phyloP scores from a whole-genome alignment of 2,797 vertebrate species.

The Merluccius polli region DNA sequence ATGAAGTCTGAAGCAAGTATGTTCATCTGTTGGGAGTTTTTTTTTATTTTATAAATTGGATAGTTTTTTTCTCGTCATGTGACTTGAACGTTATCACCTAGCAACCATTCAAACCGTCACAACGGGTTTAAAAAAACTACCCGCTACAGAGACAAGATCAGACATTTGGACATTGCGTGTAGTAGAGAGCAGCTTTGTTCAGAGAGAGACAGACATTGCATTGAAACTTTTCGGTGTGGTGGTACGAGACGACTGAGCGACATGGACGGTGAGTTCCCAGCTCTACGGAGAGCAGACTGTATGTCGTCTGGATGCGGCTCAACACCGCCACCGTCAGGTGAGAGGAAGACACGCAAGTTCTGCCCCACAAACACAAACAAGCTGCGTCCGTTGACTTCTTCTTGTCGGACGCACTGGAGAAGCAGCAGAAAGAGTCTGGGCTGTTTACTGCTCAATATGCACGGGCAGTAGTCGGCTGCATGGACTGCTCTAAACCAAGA shows the following conservation, averaged over 20 bases:
- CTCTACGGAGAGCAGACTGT: neutral
- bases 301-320: neutral
- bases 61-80: neutral
- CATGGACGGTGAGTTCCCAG: neutral
- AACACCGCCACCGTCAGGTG: neutral
- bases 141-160: too few species aligned
- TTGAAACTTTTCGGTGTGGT: neutral
- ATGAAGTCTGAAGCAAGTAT: too few species aligned
- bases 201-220: neutral
- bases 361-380: too few species aligned
- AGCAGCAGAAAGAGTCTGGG: too few species aligned
- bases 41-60: too few species aligned
- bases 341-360: neutral
- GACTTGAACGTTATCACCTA: neutral
- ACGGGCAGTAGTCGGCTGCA: too few species aligned
- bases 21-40: too few species aligned
- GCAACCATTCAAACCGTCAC: neutral
- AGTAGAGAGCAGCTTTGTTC: neutral
- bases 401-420: too few species aligned
- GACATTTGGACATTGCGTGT: too few species aligned
- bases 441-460: too few species aligned
- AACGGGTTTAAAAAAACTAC: neutral
- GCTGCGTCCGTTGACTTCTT: too few species aligned
- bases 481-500: too few species aligned
- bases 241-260: neutral